phyloP scores from a whole-genome alignment of 2,797 vertebrate species.

The Gouania willdenowi region DNA sequence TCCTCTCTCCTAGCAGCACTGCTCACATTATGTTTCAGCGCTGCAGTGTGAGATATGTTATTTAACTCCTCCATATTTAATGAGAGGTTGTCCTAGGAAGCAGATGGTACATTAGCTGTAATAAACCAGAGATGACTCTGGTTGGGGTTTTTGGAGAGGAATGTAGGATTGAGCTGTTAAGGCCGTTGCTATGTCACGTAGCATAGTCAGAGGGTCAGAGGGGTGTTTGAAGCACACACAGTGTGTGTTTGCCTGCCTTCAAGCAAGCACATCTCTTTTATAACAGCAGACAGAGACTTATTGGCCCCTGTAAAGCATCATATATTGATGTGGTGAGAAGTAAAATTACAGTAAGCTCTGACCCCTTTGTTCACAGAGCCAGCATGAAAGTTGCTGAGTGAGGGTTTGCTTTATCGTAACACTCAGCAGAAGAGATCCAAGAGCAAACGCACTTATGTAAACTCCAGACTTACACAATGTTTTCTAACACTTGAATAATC shows the following conservation, averaged over 20 bases:
- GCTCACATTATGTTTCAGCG: slow-evolving; percentile 26
- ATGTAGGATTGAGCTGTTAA: slow-evolving; percentile 18
- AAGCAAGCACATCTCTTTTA: slow-evolving; percentile 33
- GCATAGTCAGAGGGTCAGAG: slow-evolving; percentile 18
- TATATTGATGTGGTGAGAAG: slow-evolving; percentile 59
- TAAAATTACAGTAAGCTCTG: slow-evolving; percentile 61
- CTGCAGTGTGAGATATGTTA: slow-evolving; percentile 49
- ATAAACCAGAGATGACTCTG: slow-evolving; percentile 64
- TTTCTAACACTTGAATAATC: too few species aligned
- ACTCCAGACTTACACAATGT: too few species aligned
- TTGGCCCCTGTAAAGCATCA: slow-evolving; percentile 39
- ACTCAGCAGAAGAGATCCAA: slow-evolving; percentile 54
- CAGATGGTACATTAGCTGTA: slow-evolving; percentile 72
- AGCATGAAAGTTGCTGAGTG: slow-evolving; percentile 71
- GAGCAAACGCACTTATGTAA: slow-evolving; percentile 3
- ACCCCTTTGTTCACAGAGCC: slow-evolving; percentile 57
- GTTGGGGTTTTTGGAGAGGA: slow-evolving; percentile 43
- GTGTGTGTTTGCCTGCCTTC: slow-evolving; percentile 9
- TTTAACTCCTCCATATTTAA: slow-evolving; percentile 73
- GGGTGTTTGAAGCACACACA: slow-evolving; percentile 25
- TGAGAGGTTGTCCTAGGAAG: slow-evolving; percentile 57
- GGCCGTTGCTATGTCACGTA: slow-evolving; percentile 3
- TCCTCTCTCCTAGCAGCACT: background rate
- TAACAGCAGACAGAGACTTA: slow-evolving; percentile 39
- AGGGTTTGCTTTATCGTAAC: slow-evolving; percentile 55